A percentile compares a stretch with the other conserved stretches of the same genome.
Conservation (phyloP, 1,140 invertebrate genomes). For the Scaptomyza montana region DNA sequence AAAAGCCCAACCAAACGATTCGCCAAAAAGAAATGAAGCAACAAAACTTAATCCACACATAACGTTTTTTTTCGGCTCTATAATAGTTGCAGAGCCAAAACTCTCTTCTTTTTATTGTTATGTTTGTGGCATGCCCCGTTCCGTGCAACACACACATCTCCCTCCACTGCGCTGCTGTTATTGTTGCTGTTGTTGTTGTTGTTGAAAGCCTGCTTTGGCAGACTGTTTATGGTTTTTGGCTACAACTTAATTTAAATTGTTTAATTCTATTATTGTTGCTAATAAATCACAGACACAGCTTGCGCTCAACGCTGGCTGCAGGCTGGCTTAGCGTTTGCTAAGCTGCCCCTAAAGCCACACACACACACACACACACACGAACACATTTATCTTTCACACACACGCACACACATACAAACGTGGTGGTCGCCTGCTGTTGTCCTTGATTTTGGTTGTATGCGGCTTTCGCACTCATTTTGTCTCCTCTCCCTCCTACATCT, state of each 20-base stretch:
- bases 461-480: slow-evolving; percentile 55
- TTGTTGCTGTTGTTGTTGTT: slow-evolving; percentile 1
- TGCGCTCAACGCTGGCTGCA: slow-evolving; percentile 69
- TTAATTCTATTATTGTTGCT: slow-evolving; percentile 84
- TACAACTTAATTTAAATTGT: slow-evolving; percentile 84
- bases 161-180: background rate
- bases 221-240: slow-evolving; percentile 81
- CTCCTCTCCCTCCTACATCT: background rate
- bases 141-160: slow-evolving; percentile 17
- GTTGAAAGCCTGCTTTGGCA: slow-evolving; percentile 38
- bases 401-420: slow-evolving; percentile 9
- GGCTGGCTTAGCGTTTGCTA: slow-evolving; percentile 76
- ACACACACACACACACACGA: slow-evolving; percentile 40
- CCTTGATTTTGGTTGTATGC: slow-evolving; percentile 67
- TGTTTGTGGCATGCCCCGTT: slow-evolving; percentile 33
- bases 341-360: slow-evolving; percentile 43
- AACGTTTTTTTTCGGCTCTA: slow-evolving; percentile 5
- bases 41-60: too few relatives aligned
- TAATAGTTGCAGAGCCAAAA: slow-evolving; percentile 3
- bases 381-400: slow-evolving; percentile 11
- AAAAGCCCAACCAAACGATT: background rate
- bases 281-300: slow-evolving; percentile 83
- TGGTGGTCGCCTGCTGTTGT: slow-evolving; percentile 40
- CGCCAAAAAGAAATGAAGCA: background rate
- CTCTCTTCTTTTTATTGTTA: background rate